Evolutionary conservation across 2,888 invertebrate genomes (phyloP).

Genomic region (Zygaena filipendulae): DNA sequence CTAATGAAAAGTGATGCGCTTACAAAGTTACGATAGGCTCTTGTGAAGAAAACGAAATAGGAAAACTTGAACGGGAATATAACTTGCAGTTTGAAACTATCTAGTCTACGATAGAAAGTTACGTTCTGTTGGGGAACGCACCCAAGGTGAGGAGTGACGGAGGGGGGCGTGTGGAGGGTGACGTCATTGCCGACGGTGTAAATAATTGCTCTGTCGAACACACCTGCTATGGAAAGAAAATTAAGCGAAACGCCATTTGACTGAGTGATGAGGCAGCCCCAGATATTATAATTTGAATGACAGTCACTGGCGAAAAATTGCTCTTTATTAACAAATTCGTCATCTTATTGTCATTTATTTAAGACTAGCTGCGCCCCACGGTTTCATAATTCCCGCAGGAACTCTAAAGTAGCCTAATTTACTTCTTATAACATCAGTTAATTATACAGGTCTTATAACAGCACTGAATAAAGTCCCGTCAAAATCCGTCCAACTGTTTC

Average conservation of each 20-base stretch:
- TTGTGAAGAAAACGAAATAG: constrained; percentile 18
- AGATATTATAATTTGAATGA: constrained; percentile 61
- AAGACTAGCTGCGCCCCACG: no score
- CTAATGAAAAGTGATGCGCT: constrained; percentile 19
- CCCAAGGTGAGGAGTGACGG: constrained; percentile 24
- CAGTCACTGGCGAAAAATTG: constrained; percentile 59
- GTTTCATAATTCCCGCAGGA: no score
- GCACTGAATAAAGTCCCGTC: no score
- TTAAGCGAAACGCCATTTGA: constrained; percentile 68
- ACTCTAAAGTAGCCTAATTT: no score
- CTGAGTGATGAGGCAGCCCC: constrained; percentile 66
- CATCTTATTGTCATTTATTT: constrained; percentile 34
- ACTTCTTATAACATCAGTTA: no score
- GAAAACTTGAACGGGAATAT: constrained; percentile 31
- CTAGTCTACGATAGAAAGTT: constrained; percentile 42
- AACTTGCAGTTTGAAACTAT: constrained; percentile 44
- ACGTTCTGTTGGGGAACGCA: constrained; percentile 34
- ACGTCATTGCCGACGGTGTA: constrained; percentile 61
- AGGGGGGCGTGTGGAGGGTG: constrained; percentile 32
- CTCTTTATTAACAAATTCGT: constrained; percentile 45
- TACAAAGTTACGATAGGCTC: constrained; percentile 25
- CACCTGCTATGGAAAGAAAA: constrained; percentile 67
- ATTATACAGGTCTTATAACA: not conserved
- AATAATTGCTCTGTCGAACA: constrained; percentile 70
- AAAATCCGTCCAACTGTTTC: no score